A percentile compares a stretch with the other conserved stretches of the same genome.
Conservation (phyloP, 2,888 invertebrate species). For the Homarus gammarus region DNA sequence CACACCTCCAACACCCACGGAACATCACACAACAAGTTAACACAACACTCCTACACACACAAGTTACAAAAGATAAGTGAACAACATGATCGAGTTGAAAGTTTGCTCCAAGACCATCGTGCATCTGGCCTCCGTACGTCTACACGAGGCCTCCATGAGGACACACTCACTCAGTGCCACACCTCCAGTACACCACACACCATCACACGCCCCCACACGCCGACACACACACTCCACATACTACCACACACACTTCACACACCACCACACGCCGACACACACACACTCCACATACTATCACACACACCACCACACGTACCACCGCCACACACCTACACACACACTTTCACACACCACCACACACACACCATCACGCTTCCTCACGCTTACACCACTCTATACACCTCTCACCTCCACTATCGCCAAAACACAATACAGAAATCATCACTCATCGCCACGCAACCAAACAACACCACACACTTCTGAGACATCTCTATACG, state of each 20-base stretch:
- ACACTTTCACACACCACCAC: not conserved
- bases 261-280: not conserved
- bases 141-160: conserved; percentile 37
- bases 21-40: not conserved
- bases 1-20: not conserved
- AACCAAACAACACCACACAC: not conserved
- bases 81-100: too few species aligned
- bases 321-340: not conserved
- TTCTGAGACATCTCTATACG: not conserved
- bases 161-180: not conserved
- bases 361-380: not conserved
- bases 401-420: not conserved
- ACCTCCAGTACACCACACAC: not conserved
- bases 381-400: not conserved
- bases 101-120: conserved; percentile 10
- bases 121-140: conserved; percentile 13
- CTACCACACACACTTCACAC: too few species aligned
- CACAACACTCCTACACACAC: not conserved
- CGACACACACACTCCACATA: too few species aligned
- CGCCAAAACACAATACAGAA: too few species aligned
- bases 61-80: too few species aligned
- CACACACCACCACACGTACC: not conserved
- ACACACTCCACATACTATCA: not conserved
- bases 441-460: too few species aligned
- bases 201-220: not conserved